Conservation (phyloP, 30 jellyfish, hydroid and myxozoan species). For the Cassiopea andromeda region DNA sequence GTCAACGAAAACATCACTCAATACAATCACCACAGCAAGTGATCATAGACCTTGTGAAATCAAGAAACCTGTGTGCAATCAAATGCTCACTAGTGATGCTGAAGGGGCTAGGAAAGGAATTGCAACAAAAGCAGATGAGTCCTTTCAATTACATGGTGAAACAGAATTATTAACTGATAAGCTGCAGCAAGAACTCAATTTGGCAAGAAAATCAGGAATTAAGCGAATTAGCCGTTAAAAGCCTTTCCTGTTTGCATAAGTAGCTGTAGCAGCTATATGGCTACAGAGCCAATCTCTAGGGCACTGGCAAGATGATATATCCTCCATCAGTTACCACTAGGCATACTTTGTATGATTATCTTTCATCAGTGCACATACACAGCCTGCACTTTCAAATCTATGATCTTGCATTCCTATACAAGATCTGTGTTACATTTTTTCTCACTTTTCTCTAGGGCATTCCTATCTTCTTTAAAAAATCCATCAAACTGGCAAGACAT, state of each 20-base stretch:
- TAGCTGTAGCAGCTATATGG: background rate
- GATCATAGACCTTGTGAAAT: background rate
- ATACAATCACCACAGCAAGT: no score
- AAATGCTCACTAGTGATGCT: background rate
- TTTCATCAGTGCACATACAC: background rate
- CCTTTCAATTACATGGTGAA: no score
- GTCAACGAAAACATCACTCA: slow-evolving; percentile 18
- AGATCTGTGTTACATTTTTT: background rate
- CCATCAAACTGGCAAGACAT: background rate
- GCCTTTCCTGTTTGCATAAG: background rate
- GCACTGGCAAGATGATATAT: background rate
- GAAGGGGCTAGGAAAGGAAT: no score
- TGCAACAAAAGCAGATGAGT: no score
- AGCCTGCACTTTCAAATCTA: background rate
- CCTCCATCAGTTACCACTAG: background rate
- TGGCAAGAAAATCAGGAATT: no score
- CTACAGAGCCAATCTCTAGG: background rate
- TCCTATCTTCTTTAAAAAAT: background rate
- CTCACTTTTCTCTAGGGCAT: background rate
- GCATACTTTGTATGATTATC: background rate
- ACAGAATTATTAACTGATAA: no score
- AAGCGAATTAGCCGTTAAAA: background rate
- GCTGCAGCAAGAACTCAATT: no score
- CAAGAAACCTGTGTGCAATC: background rate
- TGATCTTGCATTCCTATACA: background rate